Percentiles rank a stretch among this genome's conserved stretches.
Evolutionary conservation across 2,888 invertebrate species (phyloP).

Genomic region (Rutpela maculata): DNA sequence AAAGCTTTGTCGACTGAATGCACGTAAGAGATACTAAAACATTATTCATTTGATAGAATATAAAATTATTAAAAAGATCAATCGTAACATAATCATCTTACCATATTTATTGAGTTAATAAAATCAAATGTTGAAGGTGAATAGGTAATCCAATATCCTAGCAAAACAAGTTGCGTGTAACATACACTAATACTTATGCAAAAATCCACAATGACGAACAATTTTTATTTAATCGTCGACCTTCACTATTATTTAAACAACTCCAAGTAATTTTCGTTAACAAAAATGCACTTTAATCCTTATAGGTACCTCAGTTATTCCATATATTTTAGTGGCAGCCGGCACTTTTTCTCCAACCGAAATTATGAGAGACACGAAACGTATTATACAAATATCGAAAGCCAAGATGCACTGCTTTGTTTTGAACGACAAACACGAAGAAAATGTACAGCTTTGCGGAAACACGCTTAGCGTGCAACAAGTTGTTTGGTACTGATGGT

Average conservation of each 20-base stretch:
- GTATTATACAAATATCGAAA: neutral
- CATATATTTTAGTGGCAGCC: neutral
- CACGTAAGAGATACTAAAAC: too few relatives aligned
- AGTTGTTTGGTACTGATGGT: constrained; percentile 40
- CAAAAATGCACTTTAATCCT: constrained; percentile 3
- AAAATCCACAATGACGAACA: constrained; percentile 37
- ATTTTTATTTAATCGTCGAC: constrained; percentile 39
- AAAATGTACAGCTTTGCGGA: constrained; percentile 25
- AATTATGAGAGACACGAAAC: neutral
- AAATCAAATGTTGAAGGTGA: neutral
- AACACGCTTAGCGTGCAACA: constrained; percentile 27
- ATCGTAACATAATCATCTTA: constrained; percentile 2
- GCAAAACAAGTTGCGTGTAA: neutral
- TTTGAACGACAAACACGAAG: constrained; percentile 13
- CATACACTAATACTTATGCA: constrained; percentile 22
- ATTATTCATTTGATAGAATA: too few relatives aligned
- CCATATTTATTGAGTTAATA: constrained; percentile 25
- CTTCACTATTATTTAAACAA: constrained; percentile 33
- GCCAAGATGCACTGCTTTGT: constrained; percentile 9
- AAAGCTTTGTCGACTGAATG: too few relatives aligned
- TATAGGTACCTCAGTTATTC: neutral
- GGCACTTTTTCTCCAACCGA: neutral
- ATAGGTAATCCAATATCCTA: constrained; percentile 21
- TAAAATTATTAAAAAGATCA: too few relatives aligned
- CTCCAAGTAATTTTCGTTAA: neutral